These are phyloP conservation scores for Heteronetta atricapilla DNA, from an alignment of 2,113 vertebrate species.

Conservation along the genomic window DNA sequence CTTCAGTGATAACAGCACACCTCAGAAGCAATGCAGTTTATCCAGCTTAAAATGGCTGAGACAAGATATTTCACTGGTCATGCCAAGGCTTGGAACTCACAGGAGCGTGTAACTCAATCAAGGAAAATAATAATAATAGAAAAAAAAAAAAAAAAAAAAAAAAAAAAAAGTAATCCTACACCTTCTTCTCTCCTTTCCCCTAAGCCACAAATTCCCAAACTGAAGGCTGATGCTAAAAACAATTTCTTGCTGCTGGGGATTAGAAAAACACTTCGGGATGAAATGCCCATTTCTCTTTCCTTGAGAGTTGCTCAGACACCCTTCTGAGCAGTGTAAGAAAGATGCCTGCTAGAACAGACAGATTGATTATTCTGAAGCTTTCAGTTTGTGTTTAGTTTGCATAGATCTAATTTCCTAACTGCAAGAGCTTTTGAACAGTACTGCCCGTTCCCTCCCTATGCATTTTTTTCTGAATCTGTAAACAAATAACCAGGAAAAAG, in stretches of 20 bases:
- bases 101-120: background rate
- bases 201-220: background rate
- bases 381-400: background rate
- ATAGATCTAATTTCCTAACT: background rate
- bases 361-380: background rate
- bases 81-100: background rate
- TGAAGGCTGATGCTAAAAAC: background rate
- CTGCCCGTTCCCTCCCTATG: background rate
- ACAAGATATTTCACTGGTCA: background rate
- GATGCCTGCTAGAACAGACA: background rate
- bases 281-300: background rate
- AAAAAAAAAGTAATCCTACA: background rate
- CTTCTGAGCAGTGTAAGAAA: background rate
- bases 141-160: background rate
- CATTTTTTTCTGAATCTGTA: background rate
- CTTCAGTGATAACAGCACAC: rapidly evolving
- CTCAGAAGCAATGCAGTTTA: background rate
- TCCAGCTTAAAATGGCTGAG: background rate
- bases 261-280: background rate
- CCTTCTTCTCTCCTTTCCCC: background rate
- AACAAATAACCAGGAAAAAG: background rate
- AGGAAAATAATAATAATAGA: background rate
- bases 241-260: background rate
- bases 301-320: background rate
- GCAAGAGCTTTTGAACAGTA: background rate